Evolutionary conservation across 1,140 invertebrate genomes (phyloP).

Genomic region (Dermatophagoides farinae): DNA sequence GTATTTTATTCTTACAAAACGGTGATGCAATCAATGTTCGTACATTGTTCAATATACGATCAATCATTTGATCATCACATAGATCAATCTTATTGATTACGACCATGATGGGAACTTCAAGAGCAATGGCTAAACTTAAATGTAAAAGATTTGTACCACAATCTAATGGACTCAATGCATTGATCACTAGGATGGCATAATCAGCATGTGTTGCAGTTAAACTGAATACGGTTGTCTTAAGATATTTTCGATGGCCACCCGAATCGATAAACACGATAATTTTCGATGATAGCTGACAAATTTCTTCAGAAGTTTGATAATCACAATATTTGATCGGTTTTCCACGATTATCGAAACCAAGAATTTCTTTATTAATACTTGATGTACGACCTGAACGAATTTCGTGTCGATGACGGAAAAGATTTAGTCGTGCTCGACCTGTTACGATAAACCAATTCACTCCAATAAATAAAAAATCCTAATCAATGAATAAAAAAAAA

Average conservation of each 20-base stretch:
- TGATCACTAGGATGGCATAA: slow-evolving; percentile 76
- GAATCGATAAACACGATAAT: slow-evolving; percentile 86
- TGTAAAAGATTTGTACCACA: slow-evolving; percentile 41
- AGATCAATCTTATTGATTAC: slow-evolving; percentile 76
- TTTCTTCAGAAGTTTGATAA: slow-evolving; percentile 76
- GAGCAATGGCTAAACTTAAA: slow-evolving; percentile 52
- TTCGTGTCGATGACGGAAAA: slow-evolving; percentile 89
- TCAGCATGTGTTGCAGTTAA: slow-evolving; percentile 77
- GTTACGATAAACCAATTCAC: no score
- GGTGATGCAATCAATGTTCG: slow-evolving; percentile 38
- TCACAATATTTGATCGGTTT: slow-evolving; percentile 68
- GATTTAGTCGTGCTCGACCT: slow-evolving; percentile 76
- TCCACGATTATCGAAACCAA: slow-evolving; percentile 64
- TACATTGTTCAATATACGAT: slow-evolving; percentile 38
- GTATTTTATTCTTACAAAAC: slow-evolving; percentile 39
- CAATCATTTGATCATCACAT: slow-evolving; percentile 26
- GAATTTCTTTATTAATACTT: slow-evolving; percentile 84
- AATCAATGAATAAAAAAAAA: slow-evolving; percentile 2
- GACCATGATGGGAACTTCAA: slow-evolving; percentile 68
- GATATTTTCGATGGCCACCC: slow-evolving; percentile 86
- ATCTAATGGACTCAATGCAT: slow-evolving; percentile 34
- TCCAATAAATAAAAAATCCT: background rate
- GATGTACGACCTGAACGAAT: slow-evolving; percentile 86
- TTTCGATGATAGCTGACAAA: slow-evolving; percentile 70
- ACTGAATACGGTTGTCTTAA: slow-evolving; percentile 82